Base-by-base conservation (phyloP, 2,888 invertebrate species). In the Lampropteryx suffumata region DNA sequence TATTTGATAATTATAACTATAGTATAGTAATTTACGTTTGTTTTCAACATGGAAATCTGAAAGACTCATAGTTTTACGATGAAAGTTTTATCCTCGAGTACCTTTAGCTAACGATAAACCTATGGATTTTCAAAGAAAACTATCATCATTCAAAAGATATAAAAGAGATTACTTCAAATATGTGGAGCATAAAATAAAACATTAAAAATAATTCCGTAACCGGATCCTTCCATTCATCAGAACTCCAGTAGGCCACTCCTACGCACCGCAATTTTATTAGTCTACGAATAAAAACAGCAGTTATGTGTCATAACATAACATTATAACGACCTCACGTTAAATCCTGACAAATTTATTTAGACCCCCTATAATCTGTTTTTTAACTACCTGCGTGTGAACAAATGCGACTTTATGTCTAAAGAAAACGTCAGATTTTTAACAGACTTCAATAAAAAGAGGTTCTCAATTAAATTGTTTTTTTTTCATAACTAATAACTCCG, bases 181-280 rank as follows among this genome's bases (percentile, higher is more conserved):
- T 37, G 12, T 47, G 24, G 29, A 37, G 45, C 45, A 26, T 46
- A 32, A 46, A 46, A 14, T 14, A 12, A 47, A 37, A 17, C 44
- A 53, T 50, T 50, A 53, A 49, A 39, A 52, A 39, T 51, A 30
- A 17, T 40, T 54, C 43, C 9, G 57, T 46, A 60, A 62, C 39
- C 32, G 34, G 50, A 61, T 55, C 53, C 52, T 42, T 53, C 48
- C 14, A 50, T 57, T 55, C 47, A 58, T 55, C 49, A 50, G 47
- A 56, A 37, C 30, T 11, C 24, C 55, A 52, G 58, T 52, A 54
- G 53, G 50, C 44, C 50, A 60, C 61, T 53, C 63, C 63, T 60
- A 61, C 61, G 51, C 56, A 29, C 40, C 41, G 37, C 39, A 45
- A 36, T 57, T 59, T 63, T 60, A 64, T 61, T 52, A 49, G 32